Percentiles rank a stretch among this genome's conserved stretches.
These are phyloP conservation scores for Ceratina japonica DNA, from an alignment of 1,140 invertebrate genomes.

Conservation along the genomic window DNA sequence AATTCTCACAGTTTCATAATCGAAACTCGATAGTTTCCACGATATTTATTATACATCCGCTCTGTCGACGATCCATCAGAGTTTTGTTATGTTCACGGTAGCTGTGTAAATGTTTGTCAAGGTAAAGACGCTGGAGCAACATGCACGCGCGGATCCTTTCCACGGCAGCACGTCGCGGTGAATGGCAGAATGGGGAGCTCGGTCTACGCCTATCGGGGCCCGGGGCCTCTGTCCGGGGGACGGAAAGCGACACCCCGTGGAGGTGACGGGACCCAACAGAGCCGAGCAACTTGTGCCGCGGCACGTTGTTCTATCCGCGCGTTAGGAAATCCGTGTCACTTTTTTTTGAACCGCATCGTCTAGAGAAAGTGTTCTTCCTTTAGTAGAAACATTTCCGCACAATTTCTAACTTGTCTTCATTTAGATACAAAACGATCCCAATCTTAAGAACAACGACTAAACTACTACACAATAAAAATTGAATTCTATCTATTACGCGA, in stretches of 20 bases:
- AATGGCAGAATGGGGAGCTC: constrained; percentile 62
- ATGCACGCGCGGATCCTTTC: neutral
- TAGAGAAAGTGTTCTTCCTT: neutral
- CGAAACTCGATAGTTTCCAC: neutral
- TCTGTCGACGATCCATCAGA: neutral
- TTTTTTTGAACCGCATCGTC: neutral
- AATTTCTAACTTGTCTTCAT: too few species aligned
- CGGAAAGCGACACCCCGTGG: constrained; percentile 52
- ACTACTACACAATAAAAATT: too few species aligned
- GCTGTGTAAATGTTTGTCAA: neutral
- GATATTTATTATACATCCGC: neutral
- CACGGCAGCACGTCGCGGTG: constrained; percentile 34
- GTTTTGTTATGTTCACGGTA: neutral
- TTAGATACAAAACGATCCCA: too few species aligned
- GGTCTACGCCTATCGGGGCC: constrained; percentile 59
- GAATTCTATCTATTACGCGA: neutral
- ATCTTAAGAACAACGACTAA: too few species aligned
- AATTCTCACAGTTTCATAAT: too few species aligned
- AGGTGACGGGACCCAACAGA: constrained; percentile 39
- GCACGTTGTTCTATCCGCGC: neutral
- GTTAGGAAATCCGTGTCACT: neutral
- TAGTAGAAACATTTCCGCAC: neutral
- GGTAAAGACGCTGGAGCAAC: neutral
- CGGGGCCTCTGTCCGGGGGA: constrained; percentile 14
- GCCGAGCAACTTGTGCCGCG: neutral